A percentile compares a stretch with the other conserved stretches of the same genome.
These are phyloP conservation scores for Eilema depressum DNA, from an alignment of 2,888 invertebrate genomes.

Conservation along the genomic window DNA sequence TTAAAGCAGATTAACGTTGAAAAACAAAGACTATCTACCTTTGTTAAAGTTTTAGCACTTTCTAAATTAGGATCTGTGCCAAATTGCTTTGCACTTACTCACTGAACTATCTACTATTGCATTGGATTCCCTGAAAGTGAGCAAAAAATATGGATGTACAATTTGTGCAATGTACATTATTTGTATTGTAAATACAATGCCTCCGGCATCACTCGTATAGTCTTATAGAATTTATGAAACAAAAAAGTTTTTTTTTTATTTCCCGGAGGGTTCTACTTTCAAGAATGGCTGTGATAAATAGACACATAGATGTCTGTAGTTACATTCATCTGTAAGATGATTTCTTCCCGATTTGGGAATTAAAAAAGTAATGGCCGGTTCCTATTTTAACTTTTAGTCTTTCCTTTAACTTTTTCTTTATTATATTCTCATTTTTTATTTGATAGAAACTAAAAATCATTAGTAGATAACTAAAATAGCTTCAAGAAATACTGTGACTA, in stretches of 20 bases:
- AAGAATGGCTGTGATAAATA: conserved; percentile 34
- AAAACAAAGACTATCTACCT: conserved; percentile 36
- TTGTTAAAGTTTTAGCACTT: conserved; percentile 37
- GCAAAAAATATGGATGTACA: conserved; percentile 3
- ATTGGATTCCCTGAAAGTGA: conserved; percentile 19
- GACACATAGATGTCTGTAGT: conserved; percentile 31
- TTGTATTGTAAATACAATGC: background rate
- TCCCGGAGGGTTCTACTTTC: conserved; percentile 35
- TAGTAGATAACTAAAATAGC: too few species aligned
- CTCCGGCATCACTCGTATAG: conserved; percentile 22
- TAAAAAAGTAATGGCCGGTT: conserved; percentile 11
- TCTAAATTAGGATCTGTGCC: conserved; percentile 31
- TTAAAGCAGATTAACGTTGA: conserved; percentile 45
- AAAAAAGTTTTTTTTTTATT: conserved; percentile 41
- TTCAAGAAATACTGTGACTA: too few species aligned
- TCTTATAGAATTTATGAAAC: conserved; percentile 37
- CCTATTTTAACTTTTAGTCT: background rate
- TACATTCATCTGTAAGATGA: conserved; percentile 32
- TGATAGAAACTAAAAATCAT: too few species aligned
- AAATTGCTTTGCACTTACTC: conserved; percentile 32
- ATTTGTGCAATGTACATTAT: conserved; percentile 11
- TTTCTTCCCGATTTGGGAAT: conserved; percentile 34
- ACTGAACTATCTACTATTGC: conserved; percentile 28
- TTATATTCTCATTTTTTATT: too few species aligned
- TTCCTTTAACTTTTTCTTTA: background rate